These are phyloP conservation scores for Ellobius talpinus DNA, from an alignment of 2,113 vertebrate species.

Conservation along the genomic window DNA sequence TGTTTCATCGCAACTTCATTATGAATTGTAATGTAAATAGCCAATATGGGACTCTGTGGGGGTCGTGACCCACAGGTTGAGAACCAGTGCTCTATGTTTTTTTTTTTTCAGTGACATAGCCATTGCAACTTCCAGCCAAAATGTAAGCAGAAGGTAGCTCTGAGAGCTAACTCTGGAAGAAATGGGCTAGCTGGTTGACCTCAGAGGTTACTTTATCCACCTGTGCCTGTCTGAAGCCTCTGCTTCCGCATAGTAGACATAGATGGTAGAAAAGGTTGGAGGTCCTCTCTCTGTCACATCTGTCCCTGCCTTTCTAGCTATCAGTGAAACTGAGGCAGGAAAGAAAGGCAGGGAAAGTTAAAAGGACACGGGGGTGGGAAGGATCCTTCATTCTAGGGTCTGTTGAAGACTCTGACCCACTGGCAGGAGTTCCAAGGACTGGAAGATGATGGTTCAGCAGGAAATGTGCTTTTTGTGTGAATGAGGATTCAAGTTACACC, in stretches of 20 bases:
- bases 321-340: background rate
- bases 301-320: background rate
- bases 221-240: background rate
- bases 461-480: background rate
- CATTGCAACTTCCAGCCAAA: background rate
- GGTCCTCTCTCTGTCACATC: background rate
- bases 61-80: background rate
- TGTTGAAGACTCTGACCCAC: background rate
- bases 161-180: constrained; percentile 11
- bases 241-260: background rate
- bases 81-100: background rate
- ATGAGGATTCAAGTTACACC: background rate
- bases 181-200: background rate
- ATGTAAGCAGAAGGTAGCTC: background rate
- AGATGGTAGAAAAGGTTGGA: background rate
- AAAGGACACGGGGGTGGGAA: too few species aligned
- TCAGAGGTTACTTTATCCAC: background rate
- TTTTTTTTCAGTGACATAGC: background rate
- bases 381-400: background rate
- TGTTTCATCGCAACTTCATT: background rate
- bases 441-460: too few species aligned
- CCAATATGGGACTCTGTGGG: background rate
- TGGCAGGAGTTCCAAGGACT: background rate
- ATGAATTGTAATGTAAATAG: background rate
- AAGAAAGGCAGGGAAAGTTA: background rate